Base-by-base conservation (phyloP, 2,888 invertebrate genomes). In the Ditula angustiorana region DNA sequence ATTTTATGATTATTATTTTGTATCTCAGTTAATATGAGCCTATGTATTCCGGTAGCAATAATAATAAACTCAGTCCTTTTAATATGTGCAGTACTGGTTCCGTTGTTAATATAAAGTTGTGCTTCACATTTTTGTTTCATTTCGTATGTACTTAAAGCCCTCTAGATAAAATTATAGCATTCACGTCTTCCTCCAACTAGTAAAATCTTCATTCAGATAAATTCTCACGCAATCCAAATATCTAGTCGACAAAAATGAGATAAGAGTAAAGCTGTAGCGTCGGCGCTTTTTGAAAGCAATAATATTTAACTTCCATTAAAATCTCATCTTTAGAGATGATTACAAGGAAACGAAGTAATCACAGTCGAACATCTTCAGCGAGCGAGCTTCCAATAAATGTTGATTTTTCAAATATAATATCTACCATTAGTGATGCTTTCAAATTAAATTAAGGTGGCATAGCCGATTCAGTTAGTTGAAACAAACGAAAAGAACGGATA, bases 1-100 rank as follows among this genome's bases (percentile, higher is more conserved):
- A 86, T 86, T 86, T 85, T 81, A 83, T 83, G 81, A 85, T 83
- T 87, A 88, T 84, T 35, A 64, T 64, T 64, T 53, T 85, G 83
- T 82, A 79, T 79, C 74, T 75, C 67, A 69, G 50, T 50, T 30
- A 50, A 50, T 50, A 30, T 50, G 1, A 11, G 16, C 16, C 19
- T 11, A 28, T 49, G 28, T 50, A 49, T 19, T 16, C 50, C 19
- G 30, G 19, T 41, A 41, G 8, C 16, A 19, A 41, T 41, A 19
- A 10, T 41, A 41, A 19, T 19, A 41, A 41, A 41, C 19, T 19
- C 16, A 19, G n/a, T 8, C 41, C 19, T 3, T 5, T 2, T 19
- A 41, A 41, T 19, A 37, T 33, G 11, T 5, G 7, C 16, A 37
- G 26, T 26, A 5, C 4, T 5, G 3, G 26, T 26, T 41, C 8